A percentile compares a stretch with the other conserved stretches of the same genome.
Conservation (phyloP, 2,797 vertebrate species). For the Scyliorhinus canicula region DNA sequence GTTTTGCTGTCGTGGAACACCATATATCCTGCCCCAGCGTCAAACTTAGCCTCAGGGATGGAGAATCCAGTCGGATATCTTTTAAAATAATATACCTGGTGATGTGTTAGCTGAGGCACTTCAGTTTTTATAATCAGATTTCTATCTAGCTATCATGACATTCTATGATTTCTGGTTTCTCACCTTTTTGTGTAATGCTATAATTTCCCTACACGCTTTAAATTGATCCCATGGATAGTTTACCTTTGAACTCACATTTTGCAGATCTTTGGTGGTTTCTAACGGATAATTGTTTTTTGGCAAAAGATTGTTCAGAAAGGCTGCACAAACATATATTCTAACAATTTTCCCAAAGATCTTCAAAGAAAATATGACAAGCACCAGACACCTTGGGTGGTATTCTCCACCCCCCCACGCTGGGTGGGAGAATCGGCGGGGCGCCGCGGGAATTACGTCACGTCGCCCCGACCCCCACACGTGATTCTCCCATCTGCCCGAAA, state of each 20-base stretch:
- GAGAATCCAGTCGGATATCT: too few relatives aligned
- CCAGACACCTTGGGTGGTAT: too few relatives aligned
- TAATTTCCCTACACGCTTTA: neutral
- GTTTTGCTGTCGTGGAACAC: too few relatives aligned
- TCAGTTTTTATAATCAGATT: neutral
- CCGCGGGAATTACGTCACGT: too few relatives aligned
- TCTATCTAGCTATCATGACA: neutral
- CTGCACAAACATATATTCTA: neutral
- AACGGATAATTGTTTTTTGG: neutral
- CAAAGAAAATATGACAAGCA: neutral
- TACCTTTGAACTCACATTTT: neutral
- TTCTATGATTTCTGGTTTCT: neutral
- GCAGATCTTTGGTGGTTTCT: neutral
- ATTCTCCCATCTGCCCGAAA: too few relatives aligned
- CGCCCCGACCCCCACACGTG: too few relatives aligned
- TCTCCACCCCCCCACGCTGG: too few relatives aligned
- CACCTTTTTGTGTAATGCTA: neutral
- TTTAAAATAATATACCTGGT: neutral
- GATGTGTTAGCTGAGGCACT: neutral
- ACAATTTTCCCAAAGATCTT: neutral
- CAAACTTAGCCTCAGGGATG: too few relatives aligned
- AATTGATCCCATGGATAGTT: slow-evolving; percentile 1
- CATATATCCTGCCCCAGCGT: too few relatives aligned
- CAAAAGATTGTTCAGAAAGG: neutral
- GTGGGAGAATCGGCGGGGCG: too few relatives aligned